Percentiles rank a stretch among this genome's conserved stretches.
Conservation (phyloP, 2,888 invertebrate genomes). For the Dynastes grantii region DNA sequence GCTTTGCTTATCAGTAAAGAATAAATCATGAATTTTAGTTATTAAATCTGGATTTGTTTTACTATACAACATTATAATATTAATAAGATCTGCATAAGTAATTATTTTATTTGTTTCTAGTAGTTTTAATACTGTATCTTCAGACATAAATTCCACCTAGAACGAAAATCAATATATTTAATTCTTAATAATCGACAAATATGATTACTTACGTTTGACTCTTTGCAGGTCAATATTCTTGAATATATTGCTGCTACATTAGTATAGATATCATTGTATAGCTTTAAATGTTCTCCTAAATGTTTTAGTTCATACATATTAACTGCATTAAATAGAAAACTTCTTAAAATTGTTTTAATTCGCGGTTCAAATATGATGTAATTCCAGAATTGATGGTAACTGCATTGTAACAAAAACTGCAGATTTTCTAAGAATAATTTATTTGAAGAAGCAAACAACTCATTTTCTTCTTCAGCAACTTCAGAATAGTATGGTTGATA, state of each 20-base stretch:
- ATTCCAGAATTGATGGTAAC: slow-evolving; percentile 69
- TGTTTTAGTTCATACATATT: slow-evolving; percentile 67
- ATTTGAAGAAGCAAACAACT: slow-evolving; percentile 62
- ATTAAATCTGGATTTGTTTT: slow-evolving; percentile 62
- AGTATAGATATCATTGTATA: slow-evolving; percentile 77
- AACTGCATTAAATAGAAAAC: slow-evolving; percentile 65
- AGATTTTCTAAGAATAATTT: slow-evolving; percentile 62
- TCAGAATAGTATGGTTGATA: slow-evolving; percentile 65
- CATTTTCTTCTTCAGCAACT: slow-evolving; percentile 61
- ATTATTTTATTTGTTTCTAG: slow-evolving; percentile 64
- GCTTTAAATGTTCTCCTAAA: slow-evolving; percentile 68
- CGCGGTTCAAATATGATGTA: slow-evolving; percentile 64
- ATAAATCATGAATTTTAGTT: slow-evolving; percentile 61
- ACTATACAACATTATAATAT: slow-evolving; percentile 63
- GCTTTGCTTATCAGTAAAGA: slow-evolving; percentile 61
- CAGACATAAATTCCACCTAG: slow-evolving; percentile 66
- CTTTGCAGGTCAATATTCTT: slow-evolving; percentile 85
- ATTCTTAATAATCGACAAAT: slow-evolving; percentile 1
- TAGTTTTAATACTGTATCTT: slow-evolving; percentile 61
- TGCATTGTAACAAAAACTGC: slow-evolving; percentile 65
- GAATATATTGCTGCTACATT: slow-evolving; percentile 81
- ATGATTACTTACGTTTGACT: slow-evolving; percentile 76
- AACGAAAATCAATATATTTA: slow-evolving; percentile 52
- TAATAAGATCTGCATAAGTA: slow-evolving; percentile 64
- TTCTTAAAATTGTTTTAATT: slow-evolving; percentile 61